Conservation (phyloP, 1,140 invertebrate species). For the Megathymus violae region DNA sequence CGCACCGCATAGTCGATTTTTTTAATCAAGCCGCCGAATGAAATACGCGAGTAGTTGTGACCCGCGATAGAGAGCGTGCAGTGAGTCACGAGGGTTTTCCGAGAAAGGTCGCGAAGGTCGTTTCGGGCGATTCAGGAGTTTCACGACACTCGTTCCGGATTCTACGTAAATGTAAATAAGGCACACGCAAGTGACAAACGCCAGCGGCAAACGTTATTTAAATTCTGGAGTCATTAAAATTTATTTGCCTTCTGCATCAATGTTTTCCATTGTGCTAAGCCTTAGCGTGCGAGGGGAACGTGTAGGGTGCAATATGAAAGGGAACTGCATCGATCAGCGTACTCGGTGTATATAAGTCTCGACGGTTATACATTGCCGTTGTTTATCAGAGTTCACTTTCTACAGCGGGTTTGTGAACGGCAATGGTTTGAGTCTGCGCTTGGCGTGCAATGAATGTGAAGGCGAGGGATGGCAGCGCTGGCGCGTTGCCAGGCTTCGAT, state of each 20-base stretch:
- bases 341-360: slow-evolving; percentile 9
- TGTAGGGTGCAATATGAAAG: slow-evolving; percentile 43
- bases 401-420: slow-evolving; percentile 21
- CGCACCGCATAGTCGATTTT: slow-evolving; percentile 77
- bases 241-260: slow-evolving; percentile 31
- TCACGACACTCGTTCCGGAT: slow-evolving; percentile 44
- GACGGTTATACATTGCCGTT: slow-evolving; percentile 27
- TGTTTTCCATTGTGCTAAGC: slow-evolving; percentile 21
- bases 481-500: slow-evolving; percentile 71
- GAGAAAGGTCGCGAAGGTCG: slow-evolving; percentile 71
- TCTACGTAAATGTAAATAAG: slow-evolving; percentile 37
- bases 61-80: slow-evolving; percentile 70
- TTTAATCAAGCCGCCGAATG: slow-evolving; percentile 78
- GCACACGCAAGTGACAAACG: too few relatives aligned
- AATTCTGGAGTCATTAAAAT: slow-evolving; percentile 34
- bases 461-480: slow-evolving; percentile 66
- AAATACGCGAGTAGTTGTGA: slow-evolving; percentile 75
- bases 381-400: slow-evolving; percentile 45
- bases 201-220: slow-evolving; percentile 26
- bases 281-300: slow-evolving; percentile 34
- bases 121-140: slow-evolving; percentile 32
- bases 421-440: slow-evolving; percentile 43
- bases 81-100: slow-evolving; percentile 81
- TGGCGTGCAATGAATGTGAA: slow-evolving; percentile 56
- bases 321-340: slow-evolving; percentile 44